Percentiles rank a stretch among this genome's conserved stretches.
Conservation (phyloP, 2,797 vertebrate genomes). For the Luscinia luscinia region DNA sequence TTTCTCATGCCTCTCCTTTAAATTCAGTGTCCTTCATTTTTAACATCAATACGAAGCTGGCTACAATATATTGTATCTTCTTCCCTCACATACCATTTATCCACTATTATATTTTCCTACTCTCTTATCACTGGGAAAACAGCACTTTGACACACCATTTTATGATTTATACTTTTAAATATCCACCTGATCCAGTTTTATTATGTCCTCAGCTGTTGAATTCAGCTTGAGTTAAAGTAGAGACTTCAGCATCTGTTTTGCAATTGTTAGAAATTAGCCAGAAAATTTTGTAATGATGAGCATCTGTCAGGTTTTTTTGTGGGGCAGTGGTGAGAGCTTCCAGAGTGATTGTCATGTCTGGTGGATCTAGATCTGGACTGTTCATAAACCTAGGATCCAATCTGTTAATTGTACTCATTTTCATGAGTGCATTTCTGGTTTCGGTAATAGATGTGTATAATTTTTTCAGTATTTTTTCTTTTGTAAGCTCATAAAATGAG, state of each 20-base stretch:
- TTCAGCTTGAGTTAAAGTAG: not conserved
- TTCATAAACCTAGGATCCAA: not conserved
- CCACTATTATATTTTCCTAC: not conserved
- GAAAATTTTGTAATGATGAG: conserved; percentile 7
- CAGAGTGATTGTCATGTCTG: not conserved
- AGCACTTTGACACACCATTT: conserved; percentile 1
- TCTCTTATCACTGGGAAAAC: conserved; percentile 6
- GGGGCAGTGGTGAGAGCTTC: not conserved
- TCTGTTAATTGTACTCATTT: not conserved
- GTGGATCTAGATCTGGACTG: not conserved
- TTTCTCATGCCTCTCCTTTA: conserved; percentile 17
- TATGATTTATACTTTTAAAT: conserved; percentile 8
- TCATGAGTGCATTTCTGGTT: not conserved
- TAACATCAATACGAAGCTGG: not conserved
- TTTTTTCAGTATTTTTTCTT: not conserved
- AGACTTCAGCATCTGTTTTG: conserved; percentile 25
- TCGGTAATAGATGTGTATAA: not conserved
- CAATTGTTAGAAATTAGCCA: conserved; percentile 17
- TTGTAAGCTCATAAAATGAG: not conserved
- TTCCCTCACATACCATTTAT: conserved; percentile 7
- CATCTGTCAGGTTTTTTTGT: not conserved
- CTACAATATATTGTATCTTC: conserved; percentile 1
- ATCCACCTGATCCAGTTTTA: conserved; percentile 6
- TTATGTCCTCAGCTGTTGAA: not conserved
- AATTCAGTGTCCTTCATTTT: conserved; percentile 21